Evolutionary conservation across 2,797 vertebrate genomes (phyloP), one percentile per base, ranked within the genome.

Genomic region (Phataginus tricuspis): DNA sequence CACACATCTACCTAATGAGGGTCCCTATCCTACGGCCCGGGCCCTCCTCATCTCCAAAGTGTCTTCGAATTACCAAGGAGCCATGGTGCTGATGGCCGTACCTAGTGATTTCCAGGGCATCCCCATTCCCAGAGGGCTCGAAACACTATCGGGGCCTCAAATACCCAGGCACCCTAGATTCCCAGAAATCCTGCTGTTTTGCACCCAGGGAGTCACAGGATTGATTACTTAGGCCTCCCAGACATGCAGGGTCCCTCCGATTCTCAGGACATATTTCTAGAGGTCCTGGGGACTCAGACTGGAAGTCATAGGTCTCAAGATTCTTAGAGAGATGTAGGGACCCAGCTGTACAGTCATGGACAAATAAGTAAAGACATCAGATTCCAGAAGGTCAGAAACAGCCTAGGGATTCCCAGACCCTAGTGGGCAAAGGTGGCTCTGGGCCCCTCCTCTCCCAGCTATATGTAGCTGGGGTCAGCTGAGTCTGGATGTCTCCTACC

Each of bases 1-100:
- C 51, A 16, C 63, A 23, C 45, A 42, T 14, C 7, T 57, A 16
- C 63, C 23, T 10, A 42, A n/a, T 8, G 9, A 66, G 25, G 39
- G 6, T 14, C 34, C 5, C 27, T 1, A 1, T 0, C 11, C 11
- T 4, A 4, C 1, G 23, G 37, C 31, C 34, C 2, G 27, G 18
- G 51, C 0, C 1, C 34, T n/a, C 45, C 27, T 37, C 4, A 21
- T 74, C 42, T 51, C 39, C 83, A 61, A n/a, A 78, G 42, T 10
- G 12, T 21, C 83, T 59, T 49, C 15, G 37, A 51, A 12, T 51
- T 15, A 2, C 25, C 64, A 34, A 71, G 31, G 66, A 45, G 57
- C 15, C 25, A 16, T 19, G 45, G 37, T 29, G 6, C 23, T n/a
- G 37, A 39, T 3, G 37, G 37, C 61, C 19, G 37, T 39, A 39